Percentiles rank a stretch among this genome's conserved stretches.
phyloP scores from a whole-genome alignment of 2,113 vertebrate species.

The Hydropotes inermis region DNA sequence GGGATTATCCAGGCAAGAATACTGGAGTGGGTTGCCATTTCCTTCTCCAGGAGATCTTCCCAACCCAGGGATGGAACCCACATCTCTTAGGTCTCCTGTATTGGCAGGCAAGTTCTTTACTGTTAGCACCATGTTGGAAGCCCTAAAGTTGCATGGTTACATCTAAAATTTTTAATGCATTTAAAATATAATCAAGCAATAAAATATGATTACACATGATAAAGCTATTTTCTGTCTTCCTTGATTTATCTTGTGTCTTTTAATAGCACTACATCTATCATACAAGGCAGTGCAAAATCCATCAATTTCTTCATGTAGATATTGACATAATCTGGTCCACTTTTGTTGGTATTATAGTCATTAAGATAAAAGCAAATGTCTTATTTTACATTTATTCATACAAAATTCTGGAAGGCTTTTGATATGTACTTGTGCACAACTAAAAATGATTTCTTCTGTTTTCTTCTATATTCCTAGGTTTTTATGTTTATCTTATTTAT shows the following conservation, averaged over 20 bases:
- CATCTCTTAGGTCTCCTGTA: not conserved
- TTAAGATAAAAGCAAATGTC: not conserved
- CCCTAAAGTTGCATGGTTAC: not conserved
- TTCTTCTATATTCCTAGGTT: not conserved
- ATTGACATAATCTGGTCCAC: not conserved
- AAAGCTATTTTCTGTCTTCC: conserved; percentile 29
- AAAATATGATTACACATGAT: not conserved
- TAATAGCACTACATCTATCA: conserved; percentile 16
- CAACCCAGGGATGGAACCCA: not conserved
- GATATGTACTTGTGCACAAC: not conserved
- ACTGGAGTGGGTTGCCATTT: not conserved
- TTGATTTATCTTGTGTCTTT: not conserved
- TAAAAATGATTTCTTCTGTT: not conserved
- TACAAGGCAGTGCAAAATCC: not conserved
- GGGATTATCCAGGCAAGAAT: not conserved
- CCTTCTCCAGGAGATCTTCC: not conserved
- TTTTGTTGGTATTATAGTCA: not conserved
- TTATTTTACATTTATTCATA: conserved; percentile 21
- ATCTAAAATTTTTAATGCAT: not conserved
- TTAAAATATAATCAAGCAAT: conserved; percentile 17
- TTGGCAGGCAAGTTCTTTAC: not conserved
- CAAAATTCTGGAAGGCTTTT: not conserved
- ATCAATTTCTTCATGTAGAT: not conserved
- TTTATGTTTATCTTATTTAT: not conserved
- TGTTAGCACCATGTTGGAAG: not conserved